Percentiles rank a stretch among this genome's conserved stretches.
phyloP scores from a whole-genome alignment of 2,888 invertebrate species.

The Melikaiella ostensackeni region DNA sequence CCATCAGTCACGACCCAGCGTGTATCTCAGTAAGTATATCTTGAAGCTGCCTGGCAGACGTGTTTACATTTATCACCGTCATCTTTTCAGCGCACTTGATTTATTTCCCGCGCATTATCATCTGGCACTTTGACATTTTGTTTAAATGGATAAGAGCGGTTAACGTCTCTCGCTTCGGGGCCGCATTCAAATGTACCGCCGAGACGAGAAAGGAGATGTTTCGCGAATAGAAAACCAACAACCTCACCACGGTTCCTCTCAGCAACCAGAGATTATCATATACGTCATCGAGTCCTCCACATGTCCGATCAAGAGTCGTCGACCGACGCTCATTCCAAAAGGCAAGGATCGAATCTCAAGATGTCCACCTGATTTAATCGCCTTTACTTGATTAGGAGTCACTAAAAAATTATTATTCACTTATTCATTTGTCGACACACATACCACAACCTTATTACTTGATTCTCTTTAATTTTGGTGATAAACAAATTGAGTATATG shows the following conservation, averaged over 20 bases:
- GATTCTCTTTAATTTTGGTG: no score
- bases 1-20: conserved; percentile 74
- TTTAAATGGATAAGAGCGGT: conserved; percentile 74
- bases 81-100: conserved; percentile 77
- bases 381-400: neutral
- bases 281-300: neutral
- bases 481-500: no score
- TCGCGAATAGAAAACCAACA: conserved; percentile 11
- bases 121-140: conserved; percentile 77
- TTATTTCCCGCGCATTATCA: conserved; percentile 75
- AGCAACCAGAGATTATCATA: neutral
- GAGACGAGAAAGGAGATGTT: conserved; percentile 42
- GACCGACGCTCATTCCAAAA: neutral
- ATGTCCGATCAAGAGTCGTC: conserved; percentile 1
- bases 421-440: no score
- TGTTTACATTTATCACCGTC: conserved; percentile 77
- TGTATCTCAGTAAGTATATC: conserved; percentile 66
- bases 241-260: neutral
- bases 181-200: conserved; percentile 41
- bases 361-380: neutral
- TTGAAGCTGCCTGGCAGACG: conserved; percentile 63
- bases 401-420: no score
- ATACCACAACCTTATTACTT: no score
- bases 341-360: neutral
- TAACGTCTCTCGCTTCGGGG: conserved; percentile 48